Evolutionary conservation across 2,113 vertebrate species (phyloP).

Genomic region (Nothobranchius furzeri): DNA sequence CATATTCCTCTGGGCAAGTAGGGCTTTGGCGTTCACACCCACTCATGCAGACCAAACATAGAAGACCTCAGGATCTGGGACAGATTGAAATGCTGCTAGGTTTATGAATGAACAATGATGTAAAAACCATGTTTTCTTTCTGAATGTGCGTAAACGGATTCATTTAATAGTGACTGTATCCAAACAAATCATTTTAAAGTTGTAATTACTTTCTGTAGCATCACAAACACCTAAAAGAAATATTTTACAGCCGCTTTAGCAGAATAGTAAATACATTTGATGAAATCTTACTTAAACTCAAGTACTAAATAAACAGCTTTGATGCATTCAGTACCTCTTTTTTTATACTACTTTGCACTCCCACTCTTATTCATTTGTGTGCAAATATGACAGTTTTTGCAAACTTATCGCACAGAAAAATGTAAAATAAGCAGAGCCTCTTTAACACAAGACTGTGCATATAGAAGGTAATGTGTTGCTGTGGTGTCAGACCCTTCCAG

Average conservation of each 20-base stretch:
- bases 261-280: slow-evolving; percentile 12
- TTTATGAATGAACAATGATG: slow-evolving; percentile 60
- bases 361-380: not conserved
- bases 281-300: not conserved
- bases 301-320: not conserved
- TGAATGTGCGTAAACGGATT: not conserved
- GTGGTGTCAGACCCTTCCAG: too few species aligned
- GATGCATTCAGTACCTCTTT: not conserved
- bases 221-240: not conserved
- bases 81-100: slow-evolving; percentile 19
- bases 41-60: slow-evolving; percentile 36
- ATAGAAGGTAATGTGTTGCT: too few species aligned
- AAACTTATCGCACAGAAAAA: not conserved
- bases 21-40: slow-evolving; percentile 32
- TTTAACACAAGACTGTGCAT: not conserved
- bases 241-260: slow-evolving; percentile 2
- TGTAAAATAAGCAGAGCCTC: not conserved
- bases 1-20: slow-evolving; percentile 48
- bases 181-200: not conserved
- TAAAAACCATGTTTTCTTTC: slow-evolving; percentile 1
- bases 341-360: not conserved
- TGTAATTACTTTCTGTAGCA: not conserved
- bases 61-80: slow-evolving; percentile 21
- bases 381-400: not conserved
- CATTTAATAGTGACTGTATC: not conserved